phyloP scores from a whole-genome alignment of 2,888 invertebrate species.

The Plebejus melissa region DNA sequence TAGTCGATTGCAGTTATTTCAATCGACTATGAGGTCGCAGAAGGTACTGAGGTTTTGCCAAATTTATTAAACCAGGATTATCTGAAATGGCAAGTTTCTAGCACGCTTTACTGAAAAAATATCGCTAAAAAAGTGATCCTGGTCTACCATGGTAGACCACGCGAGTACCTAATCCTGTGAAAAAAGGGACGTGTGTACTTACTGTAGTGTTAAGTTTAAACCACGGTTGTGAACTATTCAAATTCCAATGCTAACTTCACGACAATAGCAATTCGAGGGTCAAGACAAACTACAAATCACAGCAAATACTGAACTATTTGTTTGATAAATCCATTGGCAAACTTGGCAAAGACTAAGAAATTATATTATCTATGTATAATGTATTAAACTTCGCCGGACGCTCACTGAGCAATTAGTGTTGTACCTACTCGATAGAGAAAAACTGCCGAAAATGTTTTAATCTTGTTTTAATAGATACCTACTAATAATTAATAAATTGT shows the following conservation, averaged over 20 bases:
- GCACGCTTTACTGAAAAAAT: too few species aligned
- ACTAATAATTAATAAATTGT: too few species aligned
- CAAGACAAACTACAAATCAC: conserved; percentile 69
- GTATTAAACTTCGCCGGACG: conserved; percentile 51
- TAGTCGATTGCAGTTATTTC: too few species aligned
- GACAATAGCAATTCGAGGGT: conserved; percentile 42
- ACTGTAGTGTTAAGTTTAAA: neutral
- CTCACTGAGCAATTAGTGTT: conserved; percentile 39
- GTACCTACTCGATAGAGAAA: conserved; percentile 29
- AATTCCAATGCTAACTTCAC: conserved; percentile 36
- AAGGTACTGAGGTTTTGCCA: too few species aligned
- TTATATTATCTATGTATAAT: conserved; percentile 37
- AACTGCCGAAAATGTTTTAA: neutral
- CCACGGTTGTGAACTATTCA: conserved; percentile 38
- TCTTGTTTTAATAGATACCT: too few species aligned
- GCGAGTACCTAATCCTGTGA: too few species aligned
- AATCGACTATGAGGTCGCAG: too few species aligned
- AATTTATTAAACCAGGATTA: too few species aligned
- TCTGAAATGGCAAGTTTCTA: too few species aligned
- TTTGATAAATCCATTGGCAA: conserved; percentile 70
- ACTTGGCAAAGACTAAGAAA: conserved; percentile 72
- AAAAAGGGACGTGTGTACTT: too few species aligned
- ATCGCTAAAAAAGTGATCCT: too few species aligned
- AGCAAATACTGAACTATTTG: conserved; percentile 45
- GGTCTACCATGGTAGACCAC: too few species aligned